Conservation (phyloP, 2,113 vertebrate species). For the Hemibagrus wyckioides region DNA sequence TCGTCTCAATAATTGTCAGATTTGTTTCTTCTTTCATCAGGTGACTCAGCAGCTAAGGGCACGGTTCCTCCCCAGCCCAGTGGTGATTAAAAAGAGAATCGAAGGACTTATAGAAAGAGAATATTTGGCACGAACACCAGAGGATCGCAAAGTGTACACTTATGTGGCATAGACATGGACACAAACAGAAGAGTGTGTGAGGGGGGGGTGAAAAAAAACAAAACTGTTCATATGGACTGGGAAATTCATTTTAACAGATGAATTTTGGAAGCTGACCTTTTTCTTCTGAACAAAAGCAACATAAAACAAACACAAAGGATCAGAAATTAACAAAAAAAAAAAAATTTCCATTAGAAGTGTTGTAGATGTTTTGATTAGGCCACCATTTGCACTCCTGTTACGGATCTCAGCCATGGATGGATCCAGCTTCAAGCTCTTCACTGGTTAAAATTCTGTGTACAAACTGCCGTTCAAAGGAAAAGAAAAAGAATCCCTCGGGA, state of each 20-base stretch:
- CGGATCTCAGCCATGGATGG: conserved; percentile 85
- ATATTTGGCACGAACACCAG: conserved; percentile 99
- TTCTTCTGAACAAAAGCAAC: conserved; percentile 54
- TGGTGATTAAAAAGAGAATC: conserved; percentile 99
- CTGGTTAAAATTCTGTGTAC: conserved; percentile 90
- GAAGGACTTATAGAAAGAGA: conserved; percentile 99
- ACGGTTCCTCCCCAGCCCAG: conserved; percentile 97
- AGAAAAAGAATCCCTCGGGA: conserved; percentile 90
- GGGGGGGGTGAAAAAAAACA: conserved; percentile 54
- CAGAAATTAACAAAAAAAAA: conserved; percentile 52
- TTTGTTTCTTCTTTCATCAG: conserved; percentile 65
- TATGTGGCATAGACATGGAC: conserved; percentile 92
- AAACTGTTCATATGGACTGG: conserved; percentile 92
- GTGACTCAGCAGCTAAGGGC: conserved; percentile 97
- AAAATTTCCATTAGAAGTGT: conserved; percentile 83
- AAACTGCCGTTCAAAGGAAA: conserved; percentile 82
- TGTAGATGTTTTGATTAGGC: conserved; percentile 89
- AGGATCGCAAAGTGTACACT: conserved; percentile 99
- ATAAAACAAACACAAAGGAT: conserved; percentile 48
- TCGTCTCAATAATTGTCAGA: background rate
- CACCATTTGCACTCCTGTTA: conserved; percentile 81
- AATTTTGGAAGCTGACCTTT: conserved; percentile 65
- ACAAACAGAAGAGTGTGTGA: conserved; percentile 30
- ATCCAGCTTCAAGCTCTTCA: conserved; percentile 92
- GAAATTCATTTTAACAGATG: conserved; percentile 86